Base-by-base conservation (phyloP, 1,140 invertebrate genomes). In the Nixonia krombeini region DNA sequence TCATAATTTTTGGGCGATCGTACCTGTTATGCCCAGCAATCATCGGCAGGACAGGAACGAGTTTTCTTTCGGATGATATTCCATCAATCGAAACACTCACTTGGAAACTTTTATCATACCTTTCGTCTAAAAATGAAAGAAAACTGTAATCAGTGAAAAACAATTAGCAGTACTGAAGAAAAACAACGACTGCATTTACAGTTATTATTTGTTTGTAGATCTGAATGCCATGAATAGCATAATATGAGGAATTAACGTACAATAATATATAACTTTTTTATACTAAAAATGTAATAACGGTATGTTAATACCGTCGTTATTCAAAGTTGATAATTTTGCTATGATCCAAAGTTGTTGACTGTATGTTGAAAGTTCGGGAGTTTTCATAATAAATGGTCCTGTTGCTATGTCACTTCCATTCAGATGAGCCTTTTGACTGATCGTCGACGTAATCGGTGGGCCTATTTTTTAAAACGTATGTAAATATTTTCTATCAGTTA, bases 311-410 rank as follows among this genome's bases (percentile, higher is more conserved):
- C 94, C 93, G 83, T 96, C 94, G 53, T 88, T 91, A 85, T 94
- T 95, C 47, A 92, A 89, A 3, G 94, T 96, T 9, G 91, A 86
- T 70, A 97, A 87, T 80, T 94, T 92, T 23, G 93, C 93, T 42
- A 95, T 92, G 0, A 99, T 85, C 96, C 96, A 98, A 41, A 99
- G 80, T 79, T 98, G 95, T 81, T 98, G 96, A 53, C 92, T 91
- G 70, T 97, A 96, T 0, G 94, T 93, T 4, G 93, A 92, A 74
- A 98, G 84, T 8, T 90, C 82, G 0, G 95, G 94, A 4, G 93
- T 95, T 74, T 91, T 90, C 85, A 98, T 89, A 38, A 91, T 88
- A 82, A 94, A 98, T 8, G 96, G 95, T 0, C 96, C 96, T 18
- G 89, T 91, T 8, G 91, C 89, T 71, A 95, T 89, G 18, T 89